Percentiles rank a stretch among this genome's conserved stretches.
Evolutionary conservation across 2,888 invertebrate genomes (phyloP).

Genomic region (Lepas anatifera): DNA sequence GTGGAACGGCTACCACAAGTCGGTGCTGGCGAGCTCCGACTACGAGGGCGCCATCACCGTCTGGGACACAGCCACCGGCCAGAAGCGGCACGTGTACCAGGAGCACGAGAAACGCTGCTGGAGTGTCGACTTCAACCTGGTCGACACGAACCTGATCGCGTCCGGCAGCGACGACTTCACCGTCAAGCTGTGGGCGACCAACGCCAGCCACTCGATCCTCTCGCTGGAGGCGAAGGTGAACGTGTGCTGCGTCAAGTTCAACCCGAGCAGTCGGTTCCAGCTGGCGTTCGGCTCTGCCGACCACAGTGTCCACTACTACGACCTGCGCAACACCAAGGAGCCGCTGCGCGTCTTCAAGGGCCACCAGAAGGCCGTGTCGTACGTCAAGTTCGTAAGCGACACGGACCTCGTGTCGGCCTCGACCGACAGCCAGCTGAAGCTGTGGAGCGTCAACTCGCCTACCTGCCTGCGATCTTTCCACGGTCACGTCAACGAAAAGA

Average conservation of each 20-base stretch:
- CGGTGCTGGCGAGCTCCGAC: constrained; percentile 77
- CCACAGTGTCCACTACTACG: constrained; percentile 92
- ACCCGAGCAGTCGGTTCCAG: constrained; percentile 69
- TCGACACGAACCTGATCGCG: constrained; percentile 77
- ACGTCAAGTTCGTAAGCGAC: constrained; percentile 77
- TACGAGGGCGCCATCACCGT: constrained; percentile 88
- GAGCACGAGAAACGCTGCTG: constrained; percentile 93
- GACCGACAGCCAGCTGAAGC: constrained; percentile 77
- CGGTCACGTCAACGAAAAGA: constrained; percentile 89
- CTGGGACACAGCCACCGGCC: constrained; percentile 75
- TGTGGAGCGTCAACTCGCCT: constrained; percentile 69
- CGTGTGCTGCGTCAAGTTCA: constrained; percentile 89
- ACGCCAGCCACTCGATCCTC: constrained; percentile 70
- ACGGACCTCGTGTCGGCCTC: constrained; percentile 82
- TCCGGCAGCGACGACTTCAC: constrained; percentile 86
- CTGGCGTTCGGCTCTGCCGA: constrained; percentile 93
- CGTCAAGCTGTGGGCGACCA: constrained; percentile 86
- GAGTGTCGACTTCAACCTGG: constrained; percentile 89
- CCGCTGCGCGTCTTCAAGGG: constrained; percentile 73
- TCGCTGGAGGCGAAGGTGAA: constrained; percentile 87
- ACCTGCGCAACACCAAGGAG: constrained; percentile 60
- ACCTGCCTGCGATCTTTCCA: constrained; percentile 72
- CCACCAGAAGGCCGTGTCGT: constrained; percentile 86
- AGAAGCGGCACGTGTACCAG: constrained; percentile 43
- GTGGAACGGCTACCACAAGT: constrained; percentile 85